A percentile compares a stretch with the other conserved stretches of the same genome.
phyloP scores from a whole-genome alignment of 1,140 invertebrate genomes.

The Diachasmimorpha longicaudata region DNA sequence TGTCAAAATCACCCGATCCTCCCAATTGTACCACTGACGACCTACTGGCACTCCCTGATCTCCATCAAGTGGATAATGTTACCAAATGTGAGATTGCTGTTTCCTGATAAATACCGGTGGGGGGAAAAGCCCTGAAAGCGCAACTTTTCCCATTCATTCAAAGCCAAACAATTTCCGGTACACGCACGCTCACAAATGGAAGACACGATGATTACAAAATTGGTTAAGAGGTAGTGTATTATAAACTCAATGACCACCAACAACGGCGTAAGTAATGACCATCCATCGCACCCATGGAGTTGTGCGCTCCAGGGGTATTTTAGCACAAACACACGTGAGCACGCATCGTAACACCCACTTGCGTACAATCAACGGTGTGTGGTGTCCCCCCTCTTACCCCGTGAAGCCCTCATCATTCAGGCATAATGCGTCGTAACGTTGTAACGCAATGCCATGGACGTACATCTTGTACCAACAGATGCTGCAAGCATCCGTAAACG shows the following conservation, averaged over 20 bases:
- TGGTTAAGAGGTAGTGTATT: not conserved
- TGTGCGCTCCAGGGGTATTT: not conserved
- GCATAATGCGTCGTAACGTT: conserved; percentile 38
- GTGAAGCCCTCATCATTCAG: conserved; percentile 24
- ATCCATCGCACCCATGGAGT: conserved; percentile 8
- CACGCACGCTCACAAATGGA: not conserved
- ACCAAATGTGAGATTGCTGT: too few relatives aligned
- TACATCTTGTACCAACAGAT: conserved; percentile 51
- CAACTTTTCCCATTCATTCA: not conserved
- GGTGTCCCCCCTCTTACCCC: conserved; percentile 3
- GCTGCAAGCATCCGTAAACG: conserved; percentile 48
- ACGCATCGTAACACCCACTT: conserved; percentile 2
- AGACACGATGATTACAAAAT: not conserved
- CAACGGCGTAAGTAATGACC: conserved; percentile 22
- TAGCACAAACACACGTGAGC: not conserved
- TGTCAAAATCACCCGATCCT: too few relatives aligned
- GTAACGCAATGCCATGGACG: conserved; percentile 44
- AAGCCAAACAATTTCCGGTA: conserved; percentile 23
- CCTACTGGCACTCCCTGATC: too few relatives aligned
- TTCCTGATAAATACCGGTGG: too few relatives aligned
- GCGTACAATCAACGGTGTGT: not conserved
- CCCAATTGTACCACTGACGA: too few relatives aligned
- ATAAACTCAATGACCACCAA: conserved; percentile 21
- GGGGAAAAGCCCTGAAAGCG: not conserved
- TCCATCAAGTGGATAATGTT: too few relatives aligned